These are phyloP conservation scores for Leiothrix lutea DNA, from an alignment of 2,113 vertebrate species.

Conservation along the genomic window DNA sequence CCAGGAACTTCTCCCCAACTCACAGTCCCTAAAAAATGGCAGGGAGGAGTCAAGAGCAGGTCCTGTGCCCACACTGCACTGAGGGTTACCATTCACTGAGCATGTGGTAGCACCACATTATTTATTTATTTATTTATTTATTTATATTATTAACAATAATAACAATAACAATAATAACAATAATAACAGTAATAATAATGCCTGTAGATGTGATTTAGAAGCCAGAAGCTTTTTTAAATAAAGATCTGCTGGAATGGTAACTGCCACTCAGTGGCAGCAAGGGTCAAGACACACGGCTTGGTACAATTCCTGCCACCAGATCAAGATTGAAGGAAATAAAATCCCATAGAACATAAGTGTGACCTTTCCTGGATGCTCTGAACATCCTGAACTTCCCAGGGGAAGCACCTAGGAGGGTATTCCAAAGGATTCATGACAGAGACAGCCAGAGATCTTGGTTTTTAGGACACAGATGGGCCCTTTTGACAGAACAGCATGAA, in stretches of 20 bases:
- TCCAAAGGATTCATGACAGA: background rate
- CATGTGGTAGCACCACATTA: background rate
- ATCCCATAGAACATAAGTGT: fast-evolving
- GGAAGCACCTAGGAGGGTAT: background rate
- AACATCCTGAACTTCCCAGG: background rate
- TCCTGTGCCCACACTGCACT: background rate
- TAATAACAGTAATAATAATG: background rate
- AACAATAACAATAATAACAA: background rate
- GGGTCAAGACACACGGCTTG: fast-evolving
- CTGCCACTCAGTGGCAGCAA: background rate
- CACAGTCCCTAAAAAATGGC: background rate
- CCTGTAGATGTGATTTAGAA: background rate
- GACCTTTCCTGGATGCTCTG: background rate
- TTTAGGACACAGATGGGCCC: background rate
- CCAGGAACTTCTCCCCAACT: background rate
- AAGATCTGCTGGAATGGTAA: background rate
- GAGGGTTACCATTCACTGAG: background rate
- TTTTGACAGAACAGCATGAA: background rate
- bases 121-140: too few species aligned
- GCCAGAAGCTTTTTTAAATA: background rate
- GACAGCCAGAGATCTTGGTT: background rate
- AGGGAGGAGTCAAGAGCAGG: background rate
- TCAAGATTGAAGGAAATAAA: background rate
- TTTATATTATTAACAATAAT: background rate
- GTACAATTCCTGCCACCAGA: background rate